Evolutionary conservation across 2,113 vertebrate species (phyloP).

Genomic region (Nycticebus coucang): DNA sequence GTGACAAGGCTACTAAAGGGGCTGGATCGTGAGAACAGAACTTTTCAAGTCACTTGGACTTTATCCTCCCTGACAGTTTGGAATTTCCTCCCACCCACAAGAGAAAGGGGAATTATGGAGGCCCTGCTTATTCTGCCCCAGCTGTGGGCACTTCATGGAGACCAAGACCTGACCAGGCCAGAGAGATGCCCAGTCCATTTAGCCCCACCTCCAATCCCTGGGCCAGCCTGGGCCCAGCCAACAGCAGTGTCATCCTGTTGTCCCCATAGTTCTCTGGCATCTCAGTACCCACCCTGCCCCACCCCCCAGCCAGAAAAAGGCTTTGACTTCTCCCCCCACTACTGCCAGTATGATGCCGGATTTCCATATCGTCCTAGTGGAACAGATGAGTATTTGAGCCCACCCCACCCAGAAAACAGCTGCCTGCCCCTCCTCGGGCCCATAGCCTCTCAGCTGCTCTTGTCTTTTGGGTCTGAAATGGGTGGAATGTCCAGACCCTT

Average conservation of each 20-base stretch:
- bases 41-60: neutral
- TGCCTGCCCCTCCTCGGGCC: neutral
- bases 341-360: neutral
- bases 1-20: neutral
- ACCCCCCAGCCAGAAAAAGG: neutral
- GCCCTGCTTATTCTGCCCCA: neutral
- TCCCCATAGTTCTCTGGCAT: neutral
- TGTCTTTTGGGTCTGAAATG: conserved; percentile 66
- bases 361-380: neutral
- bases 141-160: neutral
- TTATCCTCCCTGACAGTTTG: neutral
- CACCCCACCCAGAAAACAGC: conserved; percentile 64
- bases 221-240: neutral
- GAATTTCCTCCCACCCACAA: neutral
- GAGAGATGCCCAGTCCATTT: neutral
- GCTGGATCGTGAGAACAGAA: neutral
- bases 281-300: neutral
- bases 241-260: neutral
- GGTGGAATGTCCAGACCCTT: conserved; percentile 50
- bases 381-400: neutral
- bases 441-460: conserved; percentile 56
- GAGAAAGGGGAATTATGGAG: neutral
- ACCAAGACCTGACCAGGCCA: neutral
- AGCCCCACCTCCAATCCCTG: neutral
- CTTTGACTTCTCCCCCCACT: neutral